Evolutionary conservation across 2,797 vertebrate species (phyloP).

Genomic region (Zenarchopterus dispar): DNA sequence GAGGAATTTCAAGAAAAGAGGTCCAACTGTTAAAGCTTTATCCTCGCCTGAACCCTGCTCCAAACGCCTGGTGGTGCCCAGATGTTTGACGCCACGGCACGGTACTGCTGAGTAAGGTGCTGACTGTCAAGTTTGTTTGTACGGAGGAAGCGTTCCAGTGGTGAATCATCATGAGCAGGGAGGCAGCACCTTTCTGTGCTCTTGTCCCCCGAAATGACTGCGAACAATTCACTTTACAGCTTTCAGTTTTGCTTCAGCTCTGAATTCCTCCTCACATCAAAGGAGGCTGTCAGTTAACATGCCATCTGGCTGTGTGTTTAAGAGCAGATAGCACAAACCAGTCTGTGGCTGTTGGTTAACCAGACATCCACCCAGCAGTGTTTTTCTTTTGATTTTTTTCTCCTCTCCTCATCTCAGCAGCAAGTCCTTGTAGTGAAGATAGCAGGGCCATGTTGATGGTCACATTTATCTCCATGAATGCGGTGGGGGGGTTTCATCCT

Average conservation of each 20-base stretch:
- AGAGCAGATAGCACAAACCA: conserved; percentile 72
- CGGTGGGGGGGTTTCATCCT: conserved; percentile 10
- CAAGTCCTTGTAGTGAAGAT: conserved; percentile 10
- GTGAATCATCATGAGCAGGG: conserved; percentile 1
- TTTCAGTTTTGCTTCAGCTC: conserved; percentile 30
- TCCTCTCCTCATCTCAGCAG: not conserved
- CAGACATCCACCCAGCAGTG: conserved; percentile 61
- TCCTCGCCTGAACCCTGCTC: conserved; percentile 62
- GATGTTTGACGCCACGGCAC: conserved; percentile 64
- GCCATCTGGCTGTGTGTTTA: conserved; percentile 59
- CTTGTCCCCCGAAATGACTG: conserved; percentile 23
- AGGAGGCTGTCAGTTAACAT: conserved; percentile 49
- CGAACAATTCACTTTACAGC: conserved; percentile 52
- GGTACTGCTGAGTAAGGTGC: conserved; percentile 41
- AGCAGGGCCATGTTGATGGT: not conserved
- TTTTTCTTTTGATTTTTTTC: conserved; percentile 18
- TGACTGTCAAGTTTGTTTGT: conserved; percentile 35
- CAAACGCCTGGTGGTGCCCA: conserved; percentile 54
- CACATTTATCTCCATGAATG: conserved; percentile 27
- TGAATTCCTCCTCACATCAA: conserved; percentile 61
- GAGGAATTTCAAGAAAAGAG: conserved; percentile 65
- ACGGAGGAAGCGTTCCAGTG: conserved; percentile 1
- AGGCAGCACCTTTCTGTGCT: not conserved
- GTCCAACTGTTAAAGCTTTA: conserved; percentile 70
- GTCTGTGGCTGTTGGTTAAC: conserved; percentile 79